These are phyloP conservation scores for Girardinus metallicus DNA, from an alignment of 2,797 vertebrate species.

Conservation along the genomic window DNA sequence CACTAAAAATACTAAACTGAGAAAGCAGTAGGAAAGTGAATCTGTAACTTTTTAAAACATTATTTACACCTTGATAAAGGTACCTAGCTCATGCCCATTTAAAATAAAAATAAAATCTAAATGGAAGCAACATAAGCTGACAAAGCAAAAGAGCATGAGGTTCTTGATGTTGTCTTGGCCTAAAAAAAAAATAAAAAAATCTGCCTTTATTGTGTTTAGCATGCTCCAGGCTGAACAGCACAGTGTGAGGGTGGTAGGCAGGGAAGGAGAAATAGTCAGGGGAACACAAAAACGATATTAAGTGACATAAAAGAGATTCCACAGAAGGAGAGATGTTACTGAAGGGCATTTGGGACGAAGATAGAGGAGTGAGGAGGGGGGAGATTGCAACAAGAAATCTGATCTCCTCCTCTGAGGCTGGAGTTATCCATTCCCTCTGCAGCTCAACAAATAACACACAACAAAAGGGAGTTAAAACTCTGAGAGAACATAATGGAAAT, in stretches of 20 bases:
- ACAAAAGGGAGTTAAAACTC: slow-evolving; percentile 39
- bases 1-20: neutral
- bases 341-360: slow-evolving; percentile 61
- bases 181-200: slow-evolving; percentile 16
- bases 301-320: slow-evolving; percentile 71
- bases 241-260: slow-evolving; percentile 34
- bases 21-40: neutral
- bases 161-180: neutral
- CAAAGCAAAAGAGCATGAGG: neutral
- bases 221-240: slow-evolving; percentile 41
- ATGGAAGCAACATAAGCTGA: neutral
- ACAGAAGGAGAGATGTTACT: slow-evolving; percentile 59
- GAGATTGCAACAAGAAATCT: slow-evolving; percentile 62
- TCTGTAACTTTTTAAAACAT: neutral
- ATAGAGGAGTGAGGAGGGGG: slow-evolving; percentile 24
- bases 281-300: slow-evolving; percentile 58
- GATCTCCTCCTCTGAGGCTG: slow-evolving; percentile 58
- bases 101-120: neutral
- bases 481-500: slow-evolving; percentile 24
- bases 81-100: no score
- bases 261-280: slow-evolving; percentile 41
- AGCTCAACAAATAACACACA: slow-evolving; percentile 62
- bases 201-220: slow-evolving; percentile 47
- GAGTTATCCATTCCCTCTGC: slow-evolving; percentile 53
- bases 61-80: neutral